Percentiles rank a stretch among this genome's conserved stretches.
phyloP scores from a whole-genome alignment of 2,888 invertebrate species.

The Zhengitettix transpicula region DNA sequence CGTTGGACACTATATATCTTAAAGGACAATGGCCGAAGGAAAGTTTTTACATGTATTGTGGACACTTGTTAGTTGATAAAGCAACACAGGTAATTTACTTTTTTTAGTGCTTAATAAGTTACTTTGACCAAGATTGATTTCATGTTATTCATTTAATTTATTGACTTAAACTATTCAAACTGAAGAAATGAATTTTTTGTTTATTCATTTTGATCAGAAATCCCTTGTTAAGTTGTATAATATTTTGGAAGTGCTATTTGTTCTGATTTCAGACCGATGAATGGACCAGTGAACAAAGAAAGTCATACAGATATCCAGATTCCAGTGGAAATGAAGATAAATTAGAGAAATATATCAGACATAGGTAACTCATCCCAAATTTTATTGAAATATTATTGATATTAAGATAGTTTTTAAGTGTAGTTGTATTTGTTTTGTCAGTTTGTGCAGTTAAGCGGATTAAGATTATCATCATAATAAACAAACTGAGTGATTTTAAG shows the following conservation, averaged over 20 bases:
- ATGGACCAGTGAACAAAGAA: slow-evolving; percentile 33
- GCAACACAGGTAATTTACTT: slow-evolving; percentile 50
- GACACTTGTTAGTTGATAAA: slow-evolving; percentile 54
- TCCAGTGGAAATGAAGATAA: slow-evolving; percentile 34
- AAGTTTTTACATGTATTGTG: slow-evolving; percentile 46
- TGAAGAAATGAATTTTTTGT: no score
- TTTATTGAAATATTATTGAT: not conserved
- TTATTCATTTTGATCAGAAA: no score
- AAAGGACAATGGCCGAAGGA: slow-evolving; percentile 65
- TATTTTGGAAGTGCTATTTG: not conserved
- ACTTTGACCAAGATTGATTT: not conserved
- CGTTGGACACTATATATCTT: slow-evolving; percentile 60
- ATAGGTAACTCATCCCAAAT: slow-evolving; percentile 17
- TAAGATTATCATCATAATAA: no score
- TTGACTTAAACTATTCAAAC: no score
- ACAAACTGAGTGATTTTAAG: no score
- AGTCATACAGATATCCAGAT: slow-evolving; percentile 31
- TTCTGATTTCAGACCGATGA: slow-evolving; percentile 44
- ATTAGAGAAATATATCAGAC: slow-evolving; percentile 36
- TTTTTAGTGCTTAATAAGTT: not conserved
- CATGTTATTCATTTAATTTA: not conserved
- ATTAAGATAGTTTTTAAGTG: no score
- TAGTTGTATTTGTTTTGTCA: no score
- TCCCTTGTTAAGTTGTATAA: no score
- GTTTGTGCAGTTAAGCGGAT: no score